Percentiles rank a stretch among this genome's conserved stretches.
These are phyloP conservation scores for Siniperca knerii DNA, from an alignment of 2,113 vertebrate species.

Conservation along the genomic window DNA sequence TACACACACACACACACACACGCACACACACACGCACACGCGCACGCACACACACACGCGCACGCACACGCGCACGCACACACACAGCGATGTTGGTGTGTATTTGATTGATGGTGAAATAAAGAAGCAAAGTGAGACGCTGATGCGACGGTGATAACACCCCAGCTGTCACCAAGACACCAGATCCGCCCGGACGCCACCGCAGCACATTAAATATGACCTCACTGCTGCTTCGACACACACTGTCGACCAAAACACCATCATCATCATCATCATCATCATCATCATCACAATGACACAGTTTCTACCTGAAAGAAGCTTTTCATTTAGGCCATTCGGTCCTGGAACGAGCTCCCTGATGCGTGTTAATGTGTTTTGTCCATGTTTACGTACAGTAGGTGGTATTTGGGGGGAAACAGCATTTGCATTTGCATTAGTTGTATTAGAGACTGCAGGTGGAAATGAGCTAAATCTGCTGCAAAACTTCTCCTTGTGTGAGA, in stretches of 20 bases:
- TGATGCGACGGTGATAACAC: constrained; percentile 33
- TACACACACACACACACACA: constrained; percentile 35
- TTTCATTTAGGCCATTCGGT: too few species aligned
- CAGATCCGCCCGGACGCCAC: constrained; percentile 19
- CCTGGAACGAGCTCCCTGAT: too few species aligned
- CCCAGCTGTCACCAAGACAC: constrained; percentile 46
- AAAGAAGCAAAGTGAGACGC: neutral
- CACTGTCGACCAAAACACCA: neutral
- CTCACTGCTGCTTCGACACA: neutral
- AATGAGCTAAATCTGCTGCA: too few species aligned
- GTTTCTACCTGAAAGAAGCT: too few species aligned
- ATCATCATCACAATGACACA: too few species aligned
- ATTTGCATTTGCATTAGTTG: too few species aligned
- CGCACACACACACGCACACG: constrained; percentile 1
- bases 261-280: too few species aligned
- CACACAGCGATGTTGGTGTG: neutral
- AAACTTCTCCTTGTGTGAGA: too few species aligned
- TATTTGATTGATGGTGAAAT: neutral
- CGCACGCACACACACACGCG: neutral
- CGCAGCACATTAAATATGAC: constrained; percentile 16
- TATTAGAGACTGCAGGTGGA: too few species aligned
- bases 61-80: neutral
- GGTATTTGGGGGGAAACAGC: too few species aligned
- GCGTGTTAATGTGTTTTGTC: too few species aligned
- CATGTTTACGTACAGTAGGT: too few species aligned